A percentile compares a stretch with the other conserved stretches of the same genome.
These are phyloP conservation scores for Gymnoscelis rufifasciata DNA, from an alignment of 2,888 invertebrate species.

Conservation along the genomic window DNA sequence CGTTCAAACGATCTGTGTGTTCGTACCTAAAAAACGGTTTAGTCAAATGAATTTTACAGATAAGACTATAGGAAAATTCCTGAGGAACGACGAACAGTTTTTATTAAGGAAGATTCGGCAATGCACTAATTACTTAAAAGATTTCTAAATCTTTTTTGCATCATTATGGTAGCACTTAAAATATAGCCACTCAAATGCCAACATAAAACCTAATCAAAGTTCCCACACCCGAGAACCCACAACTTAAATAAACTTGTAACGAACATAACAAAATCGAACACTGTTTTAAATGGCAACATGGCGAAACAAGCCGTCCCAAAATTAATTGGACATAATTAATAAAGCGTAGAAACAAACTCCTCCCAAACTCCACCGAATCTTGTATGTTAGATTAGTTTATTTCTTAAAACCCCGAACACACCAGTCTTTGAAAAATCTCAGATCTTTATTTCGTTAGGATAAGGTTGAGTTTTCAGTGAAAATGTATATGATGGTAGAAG, in stretches of 20 bases:
- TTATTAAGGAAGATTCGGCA: too few relatives aligned
- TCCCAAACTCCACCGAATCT: constrained; percentile 62
- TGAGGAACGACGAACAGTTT: too few relatives aligned
- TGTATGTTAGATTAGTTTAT: constrained; percentile 65
- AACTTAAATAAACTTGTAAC: constrained; percentile 26
- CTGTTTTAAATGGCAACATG: constrained; percentile 46
- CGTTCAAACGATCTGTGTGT: not conserved
- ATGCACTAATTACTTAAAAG: too few relatives aligned
- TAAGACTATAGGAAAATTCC: not conserved
- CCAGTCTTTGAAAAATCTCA: constrained; percentile 7
- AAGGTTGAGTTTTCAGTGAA: constrained; percentile 35
- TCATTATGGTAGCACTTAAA: too few relatives aligned
- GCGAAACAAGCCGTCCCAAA: constrained; percentile 61
- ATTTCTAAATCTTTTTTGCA: too few relatives aligned
- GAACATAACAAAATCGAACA: constrained; percentile 34
- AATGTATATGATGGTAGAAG: constrained; percentile 32
- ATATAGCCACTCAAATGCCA: not conserved
- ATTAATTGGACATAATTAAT: constrained; percentile 79
- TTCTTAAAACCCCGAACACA: constrained; percentile 41
- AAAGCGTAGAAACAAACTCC: constrained; percentile 73
- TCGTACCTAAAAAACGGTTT: not conserved
- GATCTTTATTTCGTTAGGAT: constrained; percentile 16
- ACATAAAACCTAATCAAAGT: constrained; percentile 4
- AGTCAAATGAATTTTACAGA: not conserved
- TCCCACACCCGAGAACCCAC: constrained; percentile 19